phyloP scores from a whole-genome alignment of 2,888 invertebrate genomes.

The Platycheirus rosarum region DNA sequence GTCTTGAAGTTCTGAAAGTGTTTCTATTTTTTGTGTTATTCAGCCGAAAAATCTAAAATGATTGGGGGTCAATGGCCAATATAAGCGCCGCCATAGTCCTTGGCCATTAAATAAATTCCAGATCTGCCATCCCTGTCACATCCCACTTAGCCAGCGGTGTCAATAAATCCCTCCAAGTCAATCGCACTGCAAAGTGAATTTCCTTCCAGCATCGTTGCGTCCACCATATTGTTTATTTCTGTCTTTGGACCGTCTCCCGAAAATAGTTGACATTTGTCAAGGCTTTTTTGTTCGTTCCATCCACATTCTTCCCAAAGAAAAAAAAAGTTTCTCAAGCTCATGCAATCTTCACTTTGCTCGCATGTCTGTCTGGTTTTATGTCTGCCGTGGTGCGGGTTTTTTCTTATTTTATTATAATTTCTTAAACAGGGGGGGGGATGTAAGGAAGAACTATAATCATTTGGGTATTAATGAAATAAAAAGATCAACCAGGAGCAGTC shows the following conservation, averaged over 20 bases:
- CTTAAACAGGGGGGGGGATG: conserved; percentile 40
- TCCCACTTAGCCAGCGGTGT: conserved; percentile 61
- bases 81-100: background rate
- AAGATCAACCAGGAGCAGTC: conserved; percentile 51
- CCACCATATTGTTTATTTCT: conserved; percentile 46
- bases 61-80: background rate
- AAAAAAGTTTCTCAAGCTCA: conserved; percentile 5
- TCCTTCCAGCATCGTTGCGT: too few relatives aligned
- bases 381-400: conserved; percentile 41
- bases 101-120: conserved; percentile 31
- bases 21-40: too few relatives aligned
- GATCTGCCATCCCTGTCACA: conserved; percentile 47
- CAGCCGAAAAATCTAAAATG: background rate
- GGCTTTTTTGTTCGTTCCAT: conserved; percentile 5
- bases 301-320: conserved; percentile 21
- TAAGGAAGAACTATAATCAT: conserved; percentile 5
- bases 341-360: background rate
- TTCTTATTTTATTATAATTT: conserved; percentile 43
- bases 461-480: conserved; percentile 35
- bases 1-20: too few relatives aligned
- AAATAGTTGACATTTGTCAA: conserved; percentile 56
- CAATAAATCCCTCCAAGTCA: conserved; percentile 66
- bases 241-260: conserved; percentile 2
- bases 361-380: conserved; percentile 62
- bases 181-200: conserved; percentile 27